Evolutionary conservation across 2,888 invertebrate genomes (phyloP), one percentile per base, ranked within the genome.

Genomic region (Metallyticus violacea): DNA sequence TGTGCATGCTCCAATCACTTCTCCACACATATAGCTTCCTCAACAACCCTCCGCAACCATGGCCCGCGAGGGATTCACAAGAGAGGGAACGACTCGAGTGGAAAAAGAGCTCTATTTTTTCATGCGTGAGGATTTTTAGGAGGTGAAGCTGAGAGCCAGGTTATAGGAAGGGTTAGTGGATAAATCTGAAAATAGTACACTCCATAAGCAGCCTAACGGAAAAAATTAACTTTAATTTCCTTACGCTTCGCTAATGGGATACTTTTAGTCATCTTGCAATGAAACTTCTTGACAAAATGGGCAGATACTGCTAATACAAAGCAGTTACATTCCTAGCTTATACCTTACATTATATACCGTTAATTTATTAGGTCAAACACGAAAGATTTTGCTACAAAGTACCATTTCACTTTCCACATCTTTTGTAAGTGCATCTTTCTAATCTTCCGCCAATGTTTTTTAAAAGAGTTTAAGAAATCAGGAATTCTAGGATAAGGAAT

Each of bases 1-100:
- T 88, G 83, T 85, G 85, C 87, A 88, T 91, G 92, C 92, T 88
- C 79, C 88, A 88, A 86, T 88, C 88, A 88, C 85, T 87, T 76
- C 28, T 29, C 77, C 29, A 15, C 81, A 26, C 85, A 15, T 26
- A 27, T 77, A 30, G 30, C 40, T 77, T 76, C 27, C 76, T 82
- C 40, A 62, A 62, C 40, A 79, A 40, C 78, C 27, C 27, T 30
- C 78, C 77, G 40, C 86, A 79, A 30, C 76, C 29, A 77, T 84
- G 30, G 79, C 85, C 79, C 25, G 79, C 87, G 81, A 81, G 83
- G 83, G 77, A 7, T 28, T 77, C 27, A 28, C 26, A 83, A 83
- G 77, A 83, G n/a, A n/a, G 83, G 83, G 83, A 77, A 28, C 29
- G 83, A 77, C 26, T 77, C 83, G 77, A 83, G 83, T 83, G 83